Base-by-base conservation (phyloP, 2,113 vertebrate species). In the Malurus cyaneus region DNA sequence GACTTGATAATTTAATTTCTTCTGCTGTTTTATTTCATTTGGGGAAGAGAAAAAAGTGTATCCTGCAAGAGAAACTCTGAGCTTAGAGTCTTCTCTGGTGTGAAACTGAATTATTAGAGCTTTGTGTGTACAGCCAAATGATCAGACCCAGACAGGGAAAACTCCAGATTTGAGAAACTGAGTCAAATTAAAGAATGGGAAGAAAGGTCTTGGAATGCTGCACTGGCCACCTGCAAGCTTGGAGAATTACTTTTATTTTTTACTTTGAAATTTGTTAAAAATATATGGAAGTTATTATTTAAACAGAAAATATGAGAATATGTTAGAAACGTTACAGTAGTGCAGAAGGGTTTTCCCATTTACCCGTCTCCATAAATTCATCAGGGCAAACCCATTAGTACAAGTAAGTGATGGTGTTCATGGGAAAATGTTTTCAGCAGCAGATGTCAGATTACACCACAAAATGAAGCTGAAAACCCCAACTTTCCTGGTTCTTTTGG, bases 21-120 rank as follows among this genome's bases (percentile, higher is more conserved):
- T 71, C 34, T 28, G n/a, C 14, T 47, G 49, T 41, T 88, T 31
- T 66, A 3, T 77, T 72, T 54, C 39, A 20, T 52, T 70, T 24
- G 6, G 5, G 25, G 18, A 17, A 4, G 1, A 2, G 5, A 24
- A 67, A 2, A n/a, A 9, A 70, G 4, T 4, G 6, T 24, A 44
- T n/a, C 4, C 14, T 54, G 14, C 14, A 59, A 64, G 7, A 0
- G 0, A 29, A 86, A 23, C 44, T 71, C 39, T 11, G 62, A 62
- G 14, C 13, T 39, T 5, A 42, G 12, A 3, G 2, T 54, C 80
- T 76, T 59, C 8, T 76, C 31, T 76, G 16, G 24, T 23, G 34
- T n/a, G 17, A 62, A 82, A 31, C 2, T 4, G 18, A 52, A 18
- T 76, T 91, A 31, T 53, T 44, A 49, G 12, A 62, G 24, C 20